A percentile compares a stretch with the other conserved stretches of the same genome.
Evolutionary conservation across 1,140 invertebrate species (phyloP).

Genomic region (Carcinoscorpius rotundicauda): DNA sequence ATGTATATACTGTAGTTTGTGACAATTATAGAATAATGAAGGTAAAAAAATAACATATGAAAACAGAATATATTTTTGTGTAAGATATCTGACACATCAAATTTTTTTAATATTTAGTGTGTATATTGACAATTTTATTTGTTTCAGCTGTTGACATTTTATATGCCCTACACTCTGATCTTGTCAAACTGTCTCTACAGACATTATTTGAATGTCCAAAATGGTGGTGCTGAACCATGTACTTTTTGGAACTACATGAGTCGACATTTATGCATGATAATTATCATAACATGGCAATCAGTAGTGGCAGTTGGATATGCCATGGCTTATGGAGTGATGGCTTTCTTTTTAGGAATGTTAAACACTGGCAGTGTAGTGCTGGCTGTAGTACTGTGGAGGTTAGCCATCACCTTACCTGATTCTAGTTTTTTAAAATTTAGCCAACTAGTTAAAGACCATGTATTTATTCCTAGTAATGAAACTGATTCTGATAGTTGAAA

Average conservation of each 20-base stretch:
- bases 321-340: conserved; percentile 67
- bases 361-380: conserved; percentile 63
- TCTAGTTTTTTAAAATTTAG: not conserved
- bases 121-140: not conserved
- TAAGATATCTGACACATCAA: not conserved
- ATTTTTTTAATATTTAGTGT: not conserved
- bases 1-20: no score
- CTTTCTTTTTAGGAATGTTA: conserved; percentile 61
- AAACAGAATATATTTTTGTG: no score
- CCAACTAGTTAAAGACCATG: no score
- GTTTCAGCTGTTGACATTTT: conserved; percentile 45
- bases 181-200: conserved; percentile 47
- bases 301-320: conserved; percentile 49
- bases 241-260: conserved; percentile 23
- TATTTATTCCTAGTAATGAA: no score
- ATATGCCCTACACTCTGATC: conserved; percentile 55
- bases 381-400: conserved; percentile 50
- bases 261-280: conserved; percentile 40
- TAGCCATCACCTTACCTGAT: conserved; percentile 26
- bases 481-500: no score
- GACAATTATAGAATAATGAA: no score
- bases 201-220: conserved; percentile 34
- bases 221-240: conserved; percentile 8
- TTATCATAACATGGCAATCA: conserved; percentile 52
- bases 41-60: no score